A percentile compares a stretch with the other conserved stretches of the same genome.
Conservation (phyloP, 2,797 vertebrate species). For the Anguilla megastoma region DNA sequence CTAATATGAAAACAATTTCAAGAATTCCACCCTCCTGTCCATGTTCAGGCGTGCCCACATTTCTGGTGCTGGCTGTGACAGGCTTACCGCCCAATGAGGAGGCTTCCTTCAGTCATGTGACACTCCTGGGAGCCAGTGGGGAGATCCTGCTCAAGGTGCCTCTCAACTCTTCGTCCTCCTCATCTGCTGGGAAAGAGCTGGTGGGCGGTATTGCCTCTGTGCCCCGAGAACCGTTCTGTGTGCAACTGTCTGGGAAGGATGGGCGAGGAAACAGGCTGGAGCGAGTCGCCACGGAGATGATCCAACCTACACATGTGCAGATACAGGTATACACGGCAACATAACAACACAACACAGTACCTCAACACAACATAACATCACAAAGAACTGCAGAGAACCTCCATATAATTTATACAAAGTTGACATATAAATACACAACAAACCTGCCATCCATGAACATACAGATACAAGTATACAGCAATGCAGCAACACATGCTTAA, state of each 20-base stretch:
- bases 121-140: constrained; percentile 66
- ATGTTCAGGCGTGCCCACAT: constrained; percentile 68
- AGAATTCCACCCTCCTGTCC: constrained; percentile 11
- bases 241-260: constrained; percentile 73
- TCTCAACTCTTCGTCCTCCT: constrained; percentile 64
- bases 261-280: constrained; percentile 64
- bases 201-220: constrained; percentile 67
- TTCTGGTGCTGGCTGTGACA: constrained; percentile 75
- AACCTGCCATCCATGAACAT: neutral
- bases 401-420: neutral
- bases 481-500: neutral
- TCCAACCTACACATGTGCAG: constrained; percentile 70
- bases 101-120: constrained; percentile 66
- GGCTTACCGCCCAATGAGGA: constrained; percentile 60
- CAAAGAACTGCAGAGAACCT: neutral
- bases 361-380: too few relatives aligned
- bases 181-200: constrained; percentile 61
- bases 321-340: constrained; percentile 63
- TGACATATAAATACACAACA: too few relatives aligned
- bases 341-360: neutral
- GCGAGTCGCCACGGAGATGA: constrained; percentile 75
- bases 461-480: neutral
- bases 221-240: constrained; percentile 71
- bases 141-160: constrained; percentile 63
- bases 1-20: neutral